Evolutionary conservation across 2,888 invertebrate genomes (phyloP).

Genomic region (Stegophylla sp.): DNA sequence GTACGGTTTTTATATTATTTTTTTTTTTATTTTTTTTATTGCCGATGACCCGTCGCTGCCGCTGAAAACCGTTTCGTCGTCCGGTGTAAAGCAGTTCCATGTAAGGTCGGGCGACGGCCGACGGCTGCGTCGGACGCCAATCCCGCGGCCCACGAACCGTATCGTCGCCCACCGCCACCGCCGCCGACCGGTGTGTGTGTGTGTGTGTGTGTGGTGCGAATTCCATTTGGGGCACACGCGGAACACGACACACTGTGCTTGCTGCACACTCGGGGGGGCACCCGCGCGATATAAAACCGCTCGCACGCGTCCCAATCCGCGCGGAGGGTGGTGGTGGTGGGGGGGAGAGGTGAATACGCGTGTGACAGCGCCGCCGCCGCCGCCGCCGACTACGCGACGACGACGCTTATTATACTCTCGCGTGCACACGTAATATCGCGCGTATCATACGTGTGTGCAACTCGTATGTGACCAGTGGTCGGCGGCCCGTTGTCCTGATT

Average conservation of each 20-base stretch:
- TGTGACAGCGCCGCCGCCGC: not conserved
- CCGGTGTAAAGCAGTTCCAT: slow-evolving; percentile 49
- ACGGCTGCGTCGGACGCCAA: slow-evolving; percentile 31
- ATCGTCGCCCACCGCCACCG: slow-evolving; percentile 26
- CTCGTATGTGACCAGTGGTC: slow-evolving; percentile 48
- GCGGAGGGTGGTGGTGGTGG: not conserved
- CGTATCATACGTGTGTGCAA: slow-evolving; percentile 18
- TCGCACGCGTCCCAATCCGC: not conserved
- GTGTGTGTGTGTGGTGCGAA: slow-evolving; percentile 22
- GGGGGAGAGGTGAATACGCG: not conserved
- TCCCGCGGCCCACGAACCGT: slow-evolving; percentile 53
- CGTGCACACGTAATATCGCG: not conserved
- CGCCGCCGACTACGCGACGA: not conserved
- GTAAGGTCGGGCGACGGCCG: slow-evolving; percentile 37
- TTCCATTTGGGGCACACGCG: slow-evolving; percentile 50
- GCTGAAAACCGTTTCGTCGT: slow-evolving; percentile 18
- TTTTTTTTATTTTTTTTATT: not conserved
- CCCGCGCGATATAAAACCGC: not conserved
- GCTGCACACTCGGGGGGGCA: not conserved
- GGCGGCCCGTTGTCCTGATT: slow-evolving; percentile 41
- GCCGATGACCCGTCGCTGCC: not conserved
- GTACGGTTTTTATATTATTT: not conserved
- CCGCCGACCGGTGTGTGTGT: not conserved
- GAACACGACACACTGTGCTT: no score
- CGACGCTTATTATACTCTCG: not conserved